Conservation (phyloP, 2,888 invertebrate species). For the Linnaemya vulpina region DNA sequence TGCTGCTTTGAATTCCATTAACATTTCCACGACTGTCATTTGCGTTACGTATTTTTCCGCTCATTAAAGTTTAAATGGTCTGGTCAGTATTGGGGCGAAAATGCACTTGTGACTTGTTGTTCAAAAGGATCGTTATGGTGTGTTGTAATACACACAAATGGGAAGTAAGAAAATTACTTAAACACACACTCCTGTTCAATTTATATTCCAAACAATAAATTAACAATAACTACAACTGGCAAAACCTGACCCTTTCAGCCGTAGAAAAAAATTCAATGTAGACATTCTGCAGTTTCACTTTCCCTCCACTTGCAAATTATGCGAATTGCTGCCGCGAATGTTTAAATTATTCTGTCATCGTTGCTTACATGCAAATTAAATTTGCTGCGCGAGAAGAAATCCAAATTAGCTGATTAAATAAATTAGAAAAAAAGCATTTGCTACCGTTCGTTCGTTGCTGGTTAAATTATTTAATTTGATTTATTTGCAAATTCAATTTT, state of each 20-base stretch:
- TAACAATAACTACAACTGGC: not conserved
- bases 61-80: not conserved
- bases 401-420: slow-evolving; percentile 4
- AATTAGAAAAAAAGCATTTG: slow-evolving; percentile 14
- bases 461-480: slow-evolving; percentile 28
- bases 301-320: not conserved
- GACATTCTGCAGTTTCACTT: not conserved
- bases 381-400: not conserved
- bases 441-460: slow-evolving; percentile 14
- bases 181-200: not conserved
- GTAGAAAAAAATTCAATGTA: not conserved
- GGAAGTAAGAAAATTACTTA: not conserved
- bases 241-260: not conserved
- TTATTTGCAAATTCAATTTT: slow-evolving; percentile 24
- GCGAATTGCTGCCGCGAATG: not conserved
- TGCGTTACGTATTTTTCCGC: not conserved
- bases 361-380: slow-evolving; percentile 14
- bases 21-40: slow-evolving; percentile 21
- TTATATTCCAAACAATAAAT: not conserved
- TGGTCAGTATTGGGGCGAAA: not conserved
- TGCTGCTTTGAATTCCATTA: slow-evolving; percentile 59
- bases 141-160: not conserved
- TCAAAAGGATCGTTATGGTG: not conserved
- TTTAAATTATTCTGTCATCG: not conserved
- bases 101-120: not conserved